Evolutionary conservation across 2,797 vertebrate species (phyloP).

Genomic region (Anguilla obscura): DNA sequence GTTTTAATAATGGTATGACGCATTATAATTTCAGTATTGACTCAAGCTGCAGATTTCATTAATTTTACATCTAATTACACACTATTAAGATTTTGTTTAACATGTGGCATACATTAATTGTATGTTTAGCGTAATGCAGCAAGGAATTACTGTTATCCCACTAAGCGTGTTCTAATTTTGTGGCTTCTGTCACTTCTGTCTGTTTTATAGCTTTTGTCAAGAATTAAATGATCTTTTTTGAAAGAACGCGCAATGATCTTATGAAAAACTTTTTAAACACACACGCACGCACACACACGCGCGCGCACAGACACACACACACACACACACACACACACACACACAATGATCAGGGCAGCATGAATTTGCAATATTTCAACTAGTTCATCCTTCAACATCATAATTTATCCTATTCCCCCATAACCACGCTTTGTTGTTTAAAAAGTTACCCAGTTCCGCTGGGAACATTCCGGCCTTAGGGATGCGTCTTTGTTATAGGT

Average conservation of each 20-base stretch:
- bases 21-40: background rate
- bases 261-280: background rate
- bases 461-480: background rate
- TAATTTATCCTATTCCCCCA: background rate
- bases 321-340: background rate
- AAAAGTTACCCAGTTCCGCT: background rate
- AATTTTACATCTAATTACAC: background rate
- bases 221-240: no score
- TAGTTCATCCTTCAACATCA: background rate
- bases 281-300: background rate
- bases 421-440: no score
- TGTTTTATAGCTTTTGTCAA: background rate
- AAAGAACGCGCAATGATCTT: background rate
- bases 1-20: background rate
- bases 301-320: background rate
- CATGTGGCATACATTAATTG: background rate
- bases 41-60: background rate
- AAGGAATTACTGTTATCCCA: background rate
- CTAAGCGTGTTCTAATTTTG: background rate
- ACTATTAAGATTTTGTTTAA: background rate
- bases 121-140: background rate
- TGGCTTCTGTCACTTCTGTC: background rate
- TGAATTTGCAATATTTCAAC: background rate
- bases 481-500: slow-evolving; percentile 37
- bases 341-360: no score